Conservation (phyloP, 2,888 invertebrate genomes). For the Hirtodrosophila confusa region DNA sequence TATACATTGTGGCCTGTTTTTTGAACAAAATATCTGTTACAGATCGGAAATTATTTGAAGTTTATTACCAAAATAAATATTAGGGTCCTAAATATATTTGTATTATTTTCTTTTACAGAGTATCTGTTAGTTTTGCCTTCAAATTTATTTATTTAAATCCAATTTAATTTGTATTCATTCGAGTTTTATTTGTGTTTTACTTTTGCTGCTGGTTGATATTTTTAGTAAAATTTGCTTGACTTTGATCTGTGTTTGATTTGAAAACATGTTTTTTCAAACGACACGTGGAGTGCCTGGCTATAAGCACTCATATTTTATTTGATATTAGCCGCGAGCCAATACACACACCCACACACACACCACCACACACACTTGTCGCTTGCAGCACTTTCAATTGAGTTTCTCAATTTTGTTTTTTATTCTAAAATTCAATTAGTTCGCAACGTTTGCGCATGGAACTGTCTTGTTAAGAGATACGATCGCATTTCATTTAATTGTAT, state of each 20-base stretch:
- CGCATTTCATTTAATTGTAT: slow-evolving; percentile 42
- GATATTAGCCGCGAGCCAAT: slow-evolving; percentile 25
- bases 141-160: not conserved
- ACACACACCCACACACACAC: slow-evolving; percentile 19
- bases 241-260: slow-evolving; percentile 44
- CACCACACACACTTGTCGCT: slow-evolving; percentile 35
- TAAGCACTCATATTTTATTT: slow-evolving; percentile 9
- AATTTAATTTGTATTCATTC: slow-evolving; percentile 21
- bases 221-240: slow-evolving; percentile 31
- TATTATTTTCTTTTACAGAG: not conserved
- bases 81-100: not conserved
- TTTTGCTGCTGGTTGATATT: slow-evolving; percentile 17
- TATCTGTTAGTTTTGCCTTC: not conserved
- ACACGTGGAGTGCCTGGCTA: slow-evolving; percentile 30
- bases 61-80: too few species aligned
- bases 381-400: slow-evolving; percentile 63
- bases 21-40: too few species aligned
- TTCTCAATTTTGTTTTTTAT: slow-evolving; percentile 41
- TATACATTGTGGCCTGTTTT: slow-evolving; percentile 25
- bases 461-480: slow-evolving; percentile 40
- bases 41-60: too few species aligned
- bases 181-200: slow-evolving; percentile 24
- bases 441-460: slow-evolving; percentile 49
- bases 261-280: slow-evolving; percentile 19
- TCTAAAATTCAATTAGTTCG: slow-evolving; percentile 67